These are phyloP conservation scores for Nematolebias whitei DNA, from an alignment of 2,113 vertebrate species.

Conservation along the genomic window DNA sequence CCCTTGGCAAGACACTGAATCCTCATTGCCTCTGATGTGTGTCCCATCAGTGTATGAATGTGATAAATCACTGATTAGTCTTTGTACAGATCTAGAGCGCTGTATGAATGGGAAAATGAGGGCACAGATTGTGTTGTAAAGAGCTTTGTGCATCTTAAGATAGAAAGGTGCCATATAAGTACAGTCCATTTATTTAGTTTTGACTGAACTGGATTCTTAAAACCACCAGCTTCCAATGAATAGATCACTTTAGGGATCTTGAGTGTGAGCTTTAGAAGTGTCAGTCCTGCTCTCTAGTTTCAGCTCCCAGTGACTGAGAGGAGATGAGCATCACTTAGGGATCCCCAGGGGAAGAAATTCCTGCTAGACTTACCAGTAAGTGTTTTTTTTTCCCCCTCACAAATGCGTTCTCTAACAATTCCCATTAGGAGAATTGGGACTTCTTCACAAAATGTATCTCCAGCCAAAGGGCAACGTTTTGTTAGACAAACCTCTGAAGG, in stretches of 20 bases:
- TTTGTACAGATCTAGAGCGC: no score
- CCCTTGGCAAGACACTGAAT: no score
- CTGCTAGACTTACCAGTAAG: slow-evolving; percentile 79
- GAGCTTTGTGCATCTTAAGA: no score
- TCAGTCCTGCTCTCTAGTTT: slow-evolving; percentile 70
- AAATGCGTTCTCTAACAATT: slow-evolving; percentile 60
- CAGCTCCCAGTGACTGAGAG: slow-evolving; percentile 59
- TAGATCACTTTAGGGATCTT: slow-evolving; percentile 22
- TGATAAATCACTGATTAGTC: no score
- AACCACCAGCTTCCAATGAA: slow-evolving; percentile 11
- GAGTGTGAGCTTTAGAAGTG: slow-evolving; percentile 43
- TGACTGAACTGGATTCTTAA: background rate
- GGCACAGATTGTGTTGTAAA: no score
- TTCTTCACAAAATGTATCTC: slow-evolving; percentile 33
- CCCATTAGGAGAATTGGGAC: slow-evolving; percentile 54
- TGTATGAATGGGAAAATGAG: no score
- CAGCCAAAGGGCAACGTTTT: slow-evolving; percentile 59
- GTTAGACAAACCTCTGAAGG: slow-evolving; percentile 62
- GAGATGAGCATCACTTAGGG: slow-evolving; percentile 72
- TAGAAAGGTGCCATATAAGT: no score
- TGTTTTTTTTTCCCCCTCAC: slow-evolving; percentile 65
- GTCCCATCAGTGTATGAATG: no score
- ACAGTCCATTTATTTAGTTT: no score
- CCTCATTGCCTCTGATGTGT: no score
- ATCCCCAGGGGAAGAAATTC: slow-evolving; percentile 82